Percentiles rank a stretch among this genome's conserved stretches.
phyloP scores from a whole-genome alignment of 2,888 invertebrate genomes.

The Scaptomyza parva region DNA sequence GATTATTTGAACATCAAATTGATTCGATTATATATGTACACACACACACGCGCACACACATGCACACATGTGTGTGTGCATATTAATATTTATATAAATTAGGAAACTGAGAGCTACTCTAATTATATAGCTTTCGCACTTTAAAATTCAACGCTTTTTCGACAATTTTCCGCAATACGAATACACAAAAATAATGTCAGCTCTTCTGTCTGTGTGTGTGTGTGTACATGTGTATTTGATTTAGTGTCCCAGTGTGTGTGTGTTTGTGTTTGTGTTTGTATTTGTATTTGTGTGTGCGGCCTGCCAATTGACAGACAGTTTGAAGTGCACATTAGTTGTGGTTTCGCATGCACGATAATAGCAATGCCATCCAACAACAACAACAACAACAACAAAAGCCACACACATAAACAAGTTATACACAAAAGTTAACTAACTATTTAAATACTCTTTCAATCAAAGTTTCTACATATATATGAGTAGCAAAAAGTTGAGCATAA shows the following conservation, averaged over 20 bases:
- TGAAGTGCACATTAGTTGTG: slow-evolving; percentile 74
- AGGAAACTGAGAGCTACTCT: background rate
- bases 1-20: slow-evolving; percentile 40
- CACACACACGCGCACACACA: background rate
- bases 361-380: slow-evolving; percentile 41
- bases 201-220: slow-evolving; percentile 16
- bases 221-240: slow-evolving; percentile 36
- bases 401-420: slow-evolving; percentile 18
- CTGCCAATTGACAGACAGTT: slow-evolving; percentile 69
- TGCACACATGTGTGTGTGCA: background rate
- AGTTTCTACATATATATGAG: too few relatives aligned
- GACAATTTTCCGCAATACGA: slow-evolving; percentile 29
- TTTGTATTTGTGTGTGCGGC: slow-evolving; percentile 32
- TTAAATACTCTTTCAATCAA: slow-evolving; percentile 35
- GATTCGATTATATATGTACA: slow-evolving; percentile 4
- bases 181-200: slow-evolving; percentile 37
- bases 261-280: slow-evolving; percentile 4
- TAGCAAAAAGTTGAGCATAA: too few relatives aligned
- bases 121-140: slow-evolving; percentile 10
- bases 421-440: background rate
- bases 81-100: slow-evolving; percentile 3
- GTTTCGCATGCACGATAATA: slow-evolving; percentile 66
- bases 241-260: slow-evolving; percentile 22
- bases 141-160: slow-evolving; percentile 21
- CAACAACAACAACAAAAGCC: slow-evolving; percentile 21